A percentile compares a stretch with the other conserved stretches of the same genome.
Conservation (phyloP, 2,113 vertebrate species). For the Sardina pilchardus region DNA sequence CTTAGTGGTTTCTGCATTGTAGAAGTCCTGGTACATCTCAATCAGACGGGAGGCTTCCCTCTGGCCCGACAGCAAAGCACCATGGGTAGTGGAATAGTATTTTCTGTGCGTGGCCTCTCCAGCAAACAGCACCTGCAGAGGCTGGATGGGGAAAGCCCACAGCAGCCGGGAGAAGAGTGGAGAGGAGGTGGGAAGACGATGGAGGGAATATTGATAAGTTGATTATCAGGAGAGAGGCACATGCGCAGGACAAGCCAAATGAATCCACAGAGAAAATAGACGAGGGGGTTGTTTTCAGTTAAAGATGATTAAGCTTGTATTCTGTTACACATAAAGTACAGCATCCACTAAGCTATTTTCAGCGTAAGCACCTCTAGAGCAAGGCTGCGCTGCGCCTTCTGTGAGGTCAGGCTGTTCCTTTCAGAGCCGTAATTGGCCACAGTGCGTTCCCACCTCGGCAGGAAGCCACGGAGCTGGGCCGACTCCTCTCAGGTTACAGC, state of each 20-base stretch:
- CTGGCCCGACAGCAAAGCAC: conserved; percentile 98
- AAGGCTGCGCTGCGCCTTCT: conserved; percentile 22
- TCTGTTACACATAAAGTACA: background rate
- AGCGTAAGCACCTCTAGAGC: conserved; percentile 9
- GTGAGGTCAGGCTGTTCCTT: conserved; percentile 57
- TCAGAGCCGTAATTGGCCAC: conserved; percentile 48
- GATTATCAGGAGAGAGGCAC: too few species aligned
- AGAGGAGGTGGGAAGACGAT: background rate
- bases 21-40: conserved; percentile 95
- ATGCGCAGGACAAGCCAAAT: too few species aligned
- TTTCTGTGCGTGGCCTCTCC: conserved; percentile 98
- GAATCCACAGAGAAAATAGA: too few species aligned
- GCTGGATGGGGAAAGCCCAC: conserved; percentile 69
- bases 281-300: too few species aligned
- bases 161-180: background rate
- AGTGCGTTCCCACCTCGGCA: background rate
- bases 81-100: conserved; percentile 98
- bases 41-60: conserved; percentile 89
- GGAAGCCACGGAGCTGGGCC: background rate
- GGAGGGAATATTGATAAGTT: background rate
- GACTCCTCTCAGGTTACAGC: conserved; percentile 21
- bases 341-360: background rate
- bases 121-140: conserved; percentile 96
- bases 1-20: conserved; percentile 79
- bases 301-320: too few species aligned